A percentile compares a stretch with the other conserved stretches of the same genome.
Conservation (phyloP, 2,888 invertebrate species). For the Mesorhabditis belari region DNA sequence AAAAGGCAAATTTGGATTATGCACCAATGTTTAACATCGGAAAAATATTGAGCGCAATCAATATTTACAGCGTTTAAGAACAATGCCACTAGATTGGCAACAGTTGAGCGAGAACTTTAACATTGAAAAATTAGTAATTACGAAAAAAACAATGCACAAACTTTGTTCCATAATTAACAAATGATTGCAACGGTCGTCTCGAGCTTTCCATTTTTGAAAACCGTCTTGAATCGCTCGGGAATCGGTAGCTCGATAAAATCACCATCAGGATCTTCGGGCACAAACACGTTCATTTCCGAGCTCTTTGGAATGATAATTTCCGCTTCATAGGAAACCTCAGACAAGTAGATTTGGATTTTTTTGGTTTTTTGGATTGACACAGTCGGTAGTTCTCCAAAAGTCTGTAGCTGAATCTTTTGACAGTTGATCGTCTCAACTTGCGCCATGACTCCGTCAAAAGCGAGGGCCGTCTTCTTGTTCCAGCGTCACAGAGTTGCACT, state of each 20-base stretch:
- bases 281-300: conserved; percentile 85
- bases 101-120: too few relatives aligned
- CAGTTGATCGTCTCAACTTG: conserved; percentile 96
- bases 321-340: conserved; percentile 74
- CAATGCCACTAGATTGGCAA: too few relatives aligned
- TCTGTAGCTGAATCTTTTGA: conserved; percentile 96
- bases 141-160: too few relatives aligned
- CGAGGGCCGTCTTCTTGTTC: conserved; percentile 91
- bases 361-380: conserved; percentile 97
- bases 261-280: conserved; percentile 80
- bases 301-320: conserved; percentile 90
- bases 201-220: conserved; percentile 56
- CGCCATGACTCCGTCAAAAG: conserved; percentile 88
- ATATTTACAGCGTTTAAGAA: too few relatives aligned
- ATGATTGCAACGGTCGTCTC: conserved; percentile 54
- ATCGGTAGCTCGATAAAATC: conserved; percentile 86
- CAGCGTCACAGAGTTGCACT: conserved; percentile 87
- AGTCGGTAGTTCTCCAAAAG: conserved; percentile 86
- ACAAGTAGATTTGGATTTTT: conserved; percentile 91
- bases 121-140: too few relatives aligned
- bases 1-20: too few relatives aligned
- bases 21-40: too few relatives aligned
- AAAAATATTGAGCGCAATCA: too few relatives aligned
- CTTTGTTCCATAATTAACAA: too few relatives aligned
- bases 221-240: conserved; percentile 87